These are phyloP conservation scores for Heliconius charithonia DNA, from an alignment of 2,888 invertebrate genomes.

Conservation along the genomic window DNA sequence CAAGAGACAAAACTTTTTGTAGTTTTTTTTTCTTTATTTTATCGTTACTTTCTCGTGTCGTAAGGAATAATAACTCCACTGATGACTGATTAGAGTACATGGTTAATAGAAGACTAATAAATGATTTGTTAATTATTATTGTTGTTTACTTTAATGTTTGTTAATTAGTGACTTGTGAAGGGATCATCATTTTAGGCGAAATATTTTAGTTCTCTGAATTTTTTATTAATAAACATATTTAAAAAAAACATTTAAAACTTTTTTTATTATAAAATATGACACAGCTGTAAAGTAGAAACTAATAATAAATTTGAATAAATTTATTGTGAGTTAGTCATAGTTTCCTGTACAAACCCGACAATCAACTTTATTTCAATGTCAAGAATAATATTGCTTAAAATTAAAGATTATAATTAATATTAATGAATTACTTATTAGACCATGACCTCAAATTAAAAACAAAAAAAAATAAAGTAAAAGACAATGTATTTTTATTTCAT, in stretches of 20 bases:
- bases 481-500: not conserved
- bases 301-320: conserved; percentile 11
- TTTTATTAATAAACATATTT: not conserved
- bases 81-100: not conserved
- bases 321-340: not conserved
- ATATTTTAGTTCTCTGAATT: not conserved
- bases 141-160: conserved; percentile 2
- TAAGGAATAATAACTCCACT: not conserved
- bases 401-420: not conserved
- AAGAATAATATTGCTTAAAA: not conserved
- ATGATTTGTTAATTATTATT: conserved; percentile 2
- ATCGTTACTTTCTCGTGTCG: not conserved
- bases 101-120: not conserved
- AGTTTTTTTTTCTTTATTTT: not conserved
- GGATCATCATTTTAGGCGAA: not conserved
- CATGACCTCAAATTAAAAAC: not conserved
- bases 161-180: conserved; percentile 1
- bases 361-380: conserved; percentile 2
- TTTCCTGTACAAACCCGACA: conserved; percentile 3
- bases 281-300: not conserved
- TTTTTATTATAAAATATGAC: not conserved
- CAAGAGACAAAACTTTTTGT: not conserved
- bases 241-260: not conserved
- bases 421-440: too few relatives aligned
- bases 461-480: not conserved